Percentiles rank a stretch among this genome's conserved stretches.
These are phyloP conservation scores for Tetrax tetrax DNA, from an alignment of 2,113 vertebrate genomes.

Conservation along the genomic window DNA sequence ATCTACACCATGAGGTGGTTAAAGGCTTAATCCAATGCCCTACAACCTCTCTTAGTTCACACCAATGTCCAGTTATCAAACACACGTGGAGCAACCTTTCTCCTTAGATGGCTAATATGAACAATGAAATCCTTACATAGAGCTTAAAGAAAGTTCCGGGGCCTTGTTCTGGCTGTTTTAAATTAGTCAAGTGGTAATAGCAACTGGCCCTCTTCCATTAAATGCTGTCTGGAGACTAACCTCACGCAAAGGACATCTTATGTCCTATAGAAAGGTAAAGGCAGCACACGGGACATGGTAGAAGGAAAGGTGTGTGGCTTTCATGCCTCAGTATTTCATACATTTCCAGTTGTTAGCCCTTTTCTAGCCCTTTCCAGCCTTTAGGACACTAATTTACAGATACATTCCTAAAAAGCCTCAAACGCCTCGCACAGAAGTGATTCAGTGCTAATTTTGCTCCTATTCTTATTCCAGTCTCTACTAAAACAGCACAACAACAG, in stretches of 20 bases:
- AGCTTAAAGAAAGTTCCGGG: not conserved
- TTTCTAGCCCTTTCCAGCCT: not conserved
- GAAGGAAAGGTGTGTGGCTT: not conserved
- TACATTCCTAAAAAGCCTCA: not conserved
- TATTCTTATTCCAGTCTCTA: not conserved
- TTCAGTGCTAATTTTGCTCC: rapidly evolving
- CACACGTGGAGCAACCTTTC: not conserved
- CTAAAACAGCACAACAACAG: not conserved
- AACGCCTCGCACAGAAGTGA: not conserved
- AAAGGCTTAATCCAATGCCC: not conserved
- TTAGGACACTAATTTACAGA: not conserved
- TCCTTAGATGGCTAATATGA: not conserved
- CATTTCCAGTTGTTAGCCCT: not conserved
- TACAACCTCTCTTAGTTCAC: not conserved
- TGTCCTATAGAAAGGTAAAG: not conserved
- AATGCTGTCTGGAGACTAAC: not conserved
- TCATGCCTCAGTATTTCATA: not conserved
- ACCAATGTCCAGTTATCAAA: not conserved
- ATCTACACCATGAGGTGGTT: rapidly evolving
- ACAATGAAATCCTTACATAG: not conserved
- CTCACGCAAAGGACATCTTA: rapidly evolving
- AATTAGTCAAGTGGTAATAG: not conserved
- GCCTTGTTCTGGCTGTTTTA: not conserved
- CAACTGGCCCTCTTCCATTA: not conserved
- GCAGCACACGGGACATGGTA: rapidly evolving